Base-by-base conservation (phyloP, 2,888 invertebrate genomes). In the Acrobasis repandana region DNA sequence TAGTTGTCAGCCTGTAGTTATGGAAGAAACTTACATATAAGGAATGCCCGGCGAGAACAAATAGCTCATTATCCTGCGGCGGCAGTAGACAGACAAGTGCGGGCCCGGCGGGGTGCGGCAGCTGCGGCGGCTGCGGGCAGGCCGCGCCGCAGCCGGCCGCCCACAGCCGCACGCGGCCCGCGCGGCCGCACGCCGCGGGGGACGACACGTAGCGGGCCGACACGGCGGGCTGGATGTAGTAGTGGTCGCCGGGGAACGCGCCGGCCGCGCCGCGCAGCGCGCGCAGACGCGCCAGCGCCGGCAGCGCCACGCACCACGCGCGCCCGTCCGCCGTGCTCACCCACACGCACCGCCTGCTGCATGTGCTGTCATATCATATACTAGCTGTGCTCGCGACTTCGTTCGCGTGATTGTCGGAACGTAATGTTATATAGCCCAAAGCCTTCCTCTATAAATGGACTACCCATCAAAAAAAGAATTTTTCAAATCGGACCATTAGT, bases 341-440 rank as follows among this genome's bases (percentile, higher is more conserved):
- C 86, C 86, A 86, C 68, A 81, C 68, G 67, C 80, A 77, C 2
- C 77, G 73, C 9, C 74, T 79, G 58, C 86, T 86, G 75, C 1
- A 33, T 18, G 15, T 1, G 43, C 2, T 11, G 8, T n/a, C n/a
- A 14, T 50, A 20, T 50, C 14, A 50, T 28, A 0, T 28, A n/a
- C n/a, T n/a, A n/a, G n/a, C n/a, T n/a, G n/a, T n/a, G n/a, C n/a
- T n/a, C n/a, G n/a, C n/a, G n/a, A n/a, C n/a, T n/a, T n/a, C n/a
- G n/a, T n/a, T n/a, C n/a, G n/a, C n/a, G n/a, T n/a, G n/a, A n/a
- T n/a, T n/a, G n/a, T n/a, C n/a, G n/a, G n/a, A n/a, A n/a, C n/a
- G n/a, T n/a, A n/a, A n/a, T n/a, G n/a, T n/a, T n/a, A n/a, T n/a
- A n/a, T n/a, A n/a, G n/a, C n/a, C n/a, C n/a, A n/a, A n/a, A n/a